Percentiles rank a stretch among this genome's conserved stretches.
Conservation (phyloP, 2,797 vertebrate genomes). For the Protonibea diacanthus region DNA sequence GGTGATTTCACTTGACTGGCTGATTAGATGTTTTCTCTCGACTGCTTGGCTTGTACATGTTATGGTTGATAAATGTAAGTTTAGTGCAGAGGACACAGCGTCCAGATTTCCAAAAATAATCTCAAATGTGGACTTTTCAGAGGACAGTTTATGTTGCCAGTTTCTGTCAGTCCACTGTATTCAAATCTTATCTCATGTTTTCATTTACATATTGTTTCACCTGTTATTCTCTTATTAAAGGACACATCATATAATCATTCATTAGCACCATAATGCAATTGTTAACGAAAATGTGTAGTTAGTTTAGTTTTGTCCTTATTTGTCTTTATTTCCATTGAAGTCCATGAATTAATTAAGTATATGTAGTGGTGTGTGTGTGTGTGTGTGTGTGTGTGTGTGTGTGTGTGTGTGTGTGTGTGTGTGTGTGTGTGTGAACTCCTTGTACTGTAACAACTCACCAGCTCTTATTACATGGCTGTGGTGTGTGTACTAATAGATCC, state of each 20-base stretch:
- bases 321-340: not conserved
- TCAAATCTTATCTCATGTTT: too few relatives aligned
- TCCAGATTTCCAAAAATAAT: too few relatives aligned
- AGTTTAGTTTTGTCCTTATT: too few relatives aligned
- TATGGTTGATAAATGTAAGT: not conserved
- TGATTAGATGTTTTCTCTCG: not conserved
- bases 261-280: not conserved
- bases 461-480: constrained; percentile 72
- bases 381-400: too few relatives aligned
- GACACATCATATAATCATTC: not conserved
- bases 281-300: not conserved
- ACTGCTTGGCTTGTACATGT: not conserved
- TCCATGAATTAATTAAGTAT: not conserved
- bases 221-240: not conserved
- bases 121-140: too few relatives aligned
- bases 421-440: constrained; percentile 17
- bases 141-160: too few relatives aligned
- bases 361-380: not conserved
- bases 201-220: not conserved
- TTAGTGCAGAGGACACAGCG: too few relatives aligned
- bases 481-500: constrained; percentile 72
- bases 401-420: constrained; percentile 20
- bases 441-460: constrained; percentile 56
- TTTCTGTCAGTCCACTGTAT: too few relatives aligned
- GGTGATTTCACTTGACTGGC: not conserved